Conservation (phyloP, 1,140 invertebrate species). For the Diploscapter pachys region DNA sequence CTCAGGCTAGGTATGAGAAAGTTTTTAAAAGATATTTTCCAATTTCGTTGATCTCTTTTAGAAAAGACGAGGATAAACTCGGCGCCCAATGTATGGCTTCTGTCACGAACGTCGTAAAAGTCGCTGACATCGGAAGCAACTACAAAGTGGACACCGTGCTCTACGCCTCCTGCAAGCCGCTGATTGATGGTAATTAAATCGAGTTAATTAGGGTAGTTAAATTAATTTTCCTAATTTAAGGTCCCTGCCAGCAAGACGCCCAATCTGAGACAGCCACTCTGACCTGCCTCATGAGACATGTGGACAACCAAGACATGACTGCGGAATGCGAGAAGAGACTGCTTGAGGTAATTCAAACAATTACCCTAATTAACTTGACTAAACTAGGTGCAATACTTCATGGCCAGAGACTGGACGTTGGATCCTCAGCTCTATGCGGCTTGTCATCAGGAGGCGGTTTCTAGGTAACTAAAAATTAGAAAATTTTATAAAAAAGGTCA, state of each 20-base stretch:
- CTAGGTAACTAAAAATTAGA: constrained; percentile 62
- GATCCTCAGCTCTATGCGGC: constrained; percentile 82
- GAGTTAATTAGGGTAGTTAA: too few species aligned
- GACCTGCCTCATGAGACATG: constrained; percentile 85
- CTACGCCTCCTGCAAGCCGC: constrained; percentile 48
- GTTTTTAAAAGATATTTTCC: too few species aligned
- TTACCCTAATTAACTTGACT: too few species aligned
- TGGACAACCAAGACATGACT: constrained; percentile 79
- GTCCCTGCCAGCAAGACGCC: constrained; percentile 50
- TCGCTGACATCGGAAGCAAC: constrained; percentile 56
- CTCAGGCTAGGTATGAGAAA: constrained; percentile 56
- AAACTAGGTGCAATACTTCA: constrained; percentile 75
- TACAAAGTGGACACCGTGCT: constrained; percentile 59
- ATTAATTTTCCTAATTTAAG: constrained; percentile 10
- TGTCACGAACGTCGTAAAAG: constrained; percentile 49
- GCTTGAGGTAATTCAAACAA: constrained; percentile 71
- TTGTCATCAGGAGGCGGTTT: constrained; percentile 80
- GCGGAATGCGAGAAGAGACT: constrained; percentile 82
- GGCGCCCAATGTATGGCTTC: constrained; percentile 50
- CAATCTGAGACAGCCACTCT: constrained; percentile 64
- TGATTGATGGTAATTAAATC: constrained; percentile 46
- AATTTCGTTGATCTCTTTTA: neutral
- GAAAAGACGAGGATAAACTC: constrained; percentile 47
- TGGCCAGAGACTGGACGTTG: constrained; percentile 80
- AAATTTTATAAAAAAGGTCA: too few species aligned